Evolutionary conservation across 1,140 invertebrate genomes (phyloP).

Genomic region (Nephotettix cincticeps): DNA sequence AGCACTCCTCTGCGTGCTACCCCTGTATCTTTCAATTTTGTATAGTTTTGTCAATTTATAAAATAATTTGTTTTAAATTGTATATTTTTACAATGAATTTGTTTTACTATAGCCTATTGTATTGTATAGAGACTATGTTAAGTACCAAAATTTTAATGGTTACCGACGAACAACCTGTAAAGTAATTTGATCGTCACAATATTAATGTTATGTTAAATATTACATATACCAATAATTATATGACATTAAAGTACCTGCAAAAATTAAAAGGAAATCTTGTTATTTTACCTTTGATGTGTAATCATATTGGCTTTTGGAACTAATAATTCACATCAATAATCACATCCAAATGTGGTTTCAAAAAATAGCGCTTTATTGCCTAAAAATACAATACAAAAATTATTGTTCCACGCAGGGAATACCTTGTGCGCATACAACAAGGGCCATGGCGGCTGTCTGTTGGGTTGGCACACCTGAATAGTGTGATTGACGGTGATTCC

Average conservation of each 20-base stretch:
- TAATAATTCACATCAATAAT: too few relatives aligned
- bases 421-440: too few relatives aligned
- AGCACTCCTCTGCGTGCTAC: slow-evolving; percentile 1
- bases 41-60: slow-evolving; percentile 21
- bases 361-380: too few relatives aligned
- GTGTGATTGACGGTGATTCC: too few relatives aligned
- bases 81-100: slow-evolving; percentile 17
- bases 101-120: slow-evolving; percentile 24
- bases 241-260: slow-evolving; percentile 40
- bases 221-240: slow-evolving; percentile 37
- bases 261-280: slow-evolving; percentile 25
- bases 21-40: slow-evolving; percentile 20
- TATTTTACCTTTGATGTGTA: too few relatives aligned
- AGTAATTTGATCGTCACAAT: slow-evolving; percentile 34
- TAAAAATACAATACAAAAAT: too few relatives aligned
- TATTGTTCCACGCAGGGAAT: too few relatives aligned
- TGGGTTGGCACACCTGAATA: too few relatives aligned
- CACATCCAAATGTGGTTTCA: too few relatives aligned
- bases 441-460: too few relatives aligned
- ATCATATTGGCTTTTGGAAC: too few relatives aligned
- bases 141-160: slow-evolving; percentile 38
- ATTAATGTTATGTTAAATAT: slow-evolving; percentile 34
- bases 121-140: slow-evolving; percentile 30
- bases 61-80: not conserved
- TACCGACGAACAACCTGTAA: slow-evolving; percentile 37